phyloP scores from a whole-genome alignment of 2,113 vertebrate species.

The Callionymus lyra region DNA sequence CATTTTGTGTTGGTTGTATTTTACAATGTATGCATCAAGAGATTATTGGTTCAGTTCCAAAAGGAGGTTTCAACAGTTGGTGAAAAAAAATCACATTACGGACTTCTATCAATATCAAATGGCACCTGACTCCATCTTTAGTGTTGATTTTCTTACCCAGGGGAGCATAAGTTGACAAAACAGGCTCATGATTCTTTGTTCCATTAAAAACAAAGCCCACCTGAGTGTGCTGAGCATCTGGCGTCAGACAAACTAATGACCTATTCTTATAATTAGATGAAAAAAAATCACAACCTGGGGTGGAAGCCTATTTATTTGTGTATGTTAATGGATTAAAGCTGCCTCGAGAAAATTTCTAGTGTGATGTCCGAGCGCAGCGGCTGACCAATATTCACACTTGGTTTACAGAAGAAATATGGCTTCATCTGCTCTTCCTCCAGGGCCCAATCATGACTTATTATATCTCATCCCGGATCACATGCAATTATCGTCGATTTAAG shows the following conservation, averaged over 20 bases:
- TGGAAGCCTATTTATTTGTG: constrained; percentile 49
- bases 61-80: too few relatives aligned
- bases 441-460: constrained; percentile 25
- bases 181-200: too few relatives aligned
- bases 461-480: constrained; percentile 27
- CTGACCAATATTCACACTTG: constrained; percentile 10
- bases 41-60: too few relatives aligned
- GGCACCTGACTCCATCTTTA: too few relatives aligned
- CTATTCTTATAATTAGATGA: constrained; percentile 29
- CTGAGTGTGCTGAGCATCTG: too few relatives aligned
- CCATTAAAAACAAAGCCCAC: too few relatives aligned
- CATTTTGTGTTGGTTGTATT: too few relatives aligned
- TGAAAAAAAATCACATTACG: too few relatives aligned
- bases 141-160: too few relatives aligned
- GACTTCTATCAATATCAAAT: too few relatives aligned
- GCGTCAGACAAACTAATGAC: constrained; percentile 12
- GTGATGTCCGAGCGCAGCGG: constrained; percentile 14
- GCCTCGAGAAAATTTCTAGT: constrained; percentile 45
- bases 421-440: constrained; percentile 26
- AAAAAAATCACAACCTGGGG: constrained; percentile 23
- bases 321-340: constrained; percentile 62
- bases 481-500: constrained; percentile 46
- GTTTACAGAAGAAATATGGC: constrained; percentile 34
- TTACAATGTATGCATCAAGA: too few relatives aligned
- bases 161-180: too few relatives aligned